Evolutionary conservation across 2,888 invertebrate species (phyloP), one percentile per base, ranked within the genome.

Genomic region (Andricus curvator): DNA sequence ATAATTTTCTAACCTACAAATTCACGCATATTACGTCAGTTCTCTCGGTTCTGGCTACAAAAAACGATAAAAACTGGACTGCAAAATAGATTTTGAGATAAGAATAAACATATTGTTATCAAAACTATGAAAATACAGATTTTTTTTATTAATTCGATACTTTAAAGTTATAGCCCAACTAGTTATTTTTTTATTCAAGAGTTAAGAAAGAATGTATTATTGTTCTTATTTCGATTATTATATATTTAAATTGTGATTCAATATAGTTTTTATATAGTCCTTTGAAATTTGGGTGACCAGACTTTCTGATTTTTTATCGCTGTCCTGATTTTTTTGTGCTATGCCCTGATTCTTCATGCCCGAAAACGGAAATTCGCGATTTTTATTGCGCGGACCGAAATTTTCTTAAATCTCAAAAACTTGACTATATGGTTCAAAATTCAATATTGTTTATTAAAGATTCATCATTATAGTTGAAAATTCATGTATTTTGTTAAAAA

Each of bases 21-120:
- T 65, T 76, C 79, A 80, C 79, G 51, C 80, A 79, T 78, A 79
- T 77, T 81, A 83, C 74, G 78, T 68, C 82, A 33, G 81, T 65
- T 64, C 65, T 65, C 22, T 66, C 37, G 11, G 11, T 44, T 74
- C 20, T 37, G 37, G 6, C 62, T 44, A n/a, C 25, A 48, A 25
- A 48, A 67, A 62, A 33, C 15, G 37, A 62, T 62, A 11, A 62
- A 25, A 62, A 25, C 25, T 62, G 4, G 56, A n/a, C 11, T n/a
- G 20, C 9, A n/a, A 56, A 56, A n/a, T n/a, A 56, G 9, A 3
- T n/a, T 56, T 9, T 9, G 8, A 2, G 9, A 56, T 56, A n/a
- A 9, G 3, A 56, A 9, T 9, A 56, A 2, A 15, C 9, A n/a
- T n/a, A 41, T 9, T 0, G 22, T 67, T 15, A 67, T 67, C 20